phyloP scores from a whole-genome alignment of 30 jellyfish, hydroid and myxozoan genomes.

The Sanderia malayensis region DNA sequence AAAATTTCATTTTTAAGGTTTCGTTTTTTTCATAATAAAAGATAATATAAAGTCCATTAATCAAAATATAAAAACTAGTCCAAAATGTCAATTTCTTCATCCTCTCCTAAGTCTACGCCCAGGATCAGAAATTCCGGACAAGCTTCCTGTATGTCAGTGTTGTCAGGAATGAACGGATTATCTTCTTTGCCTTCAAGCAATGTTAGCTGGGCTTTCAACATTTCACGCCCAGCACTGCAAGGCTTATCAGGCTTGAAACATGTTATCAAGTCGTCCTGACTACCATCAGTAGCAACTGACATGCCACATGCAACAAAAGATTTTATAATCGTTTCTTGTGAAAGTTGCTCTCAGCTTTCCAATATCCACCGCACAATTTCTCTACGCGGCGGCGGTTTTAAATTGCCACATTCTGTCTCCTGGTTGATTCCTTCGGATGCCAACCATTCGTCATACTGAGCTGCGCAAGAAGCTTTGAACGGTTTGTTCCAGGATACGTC shows the following conservation, averaged over 20 bases:
- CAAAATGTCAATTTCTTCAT: too few species aligned
- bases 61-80: too few species aligned
- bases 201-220: too few species aligned
- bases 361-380: constrained; percentile 35
- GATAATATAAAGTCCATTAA: too few species aligned
- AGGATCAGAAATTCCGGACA: too few species aligned
- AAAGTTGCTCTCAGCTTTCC: constrained; percentile 18
- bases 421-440: constrained; percentile 7
- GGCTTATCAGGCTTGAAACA: constrained; percentile 26
- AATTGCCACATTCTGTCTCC: constrained; percentile 27
- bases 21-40: too few species aligned
- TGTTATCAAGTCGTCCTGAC: constrained; percentile 24
- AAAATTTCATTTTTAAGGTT: too few species aligned
- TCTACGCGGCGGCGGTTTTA: constrained; percentile 31
- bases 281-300: constrained; percentile 29
- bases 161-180: too few species aligned
- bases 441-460: constrained; percentile 25
- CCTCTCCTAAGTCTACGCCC: too few species aligned
- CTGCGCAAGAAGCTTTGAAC: constrained; percentile 15
- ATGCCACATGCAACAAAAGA: constrained; percentile 11
- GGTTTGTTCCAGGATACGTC: constrained; percentile 42
- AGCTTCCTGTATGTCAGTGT: too few species aligned
- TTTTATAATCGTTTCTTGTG: not conserved
- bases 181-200: too few species aligned
- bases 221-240: too few species aligned